Evolutionary conservation across 2,797 vertebrate genomes (phyloP).

Genomic region (Australoheros facetus): DNA sequence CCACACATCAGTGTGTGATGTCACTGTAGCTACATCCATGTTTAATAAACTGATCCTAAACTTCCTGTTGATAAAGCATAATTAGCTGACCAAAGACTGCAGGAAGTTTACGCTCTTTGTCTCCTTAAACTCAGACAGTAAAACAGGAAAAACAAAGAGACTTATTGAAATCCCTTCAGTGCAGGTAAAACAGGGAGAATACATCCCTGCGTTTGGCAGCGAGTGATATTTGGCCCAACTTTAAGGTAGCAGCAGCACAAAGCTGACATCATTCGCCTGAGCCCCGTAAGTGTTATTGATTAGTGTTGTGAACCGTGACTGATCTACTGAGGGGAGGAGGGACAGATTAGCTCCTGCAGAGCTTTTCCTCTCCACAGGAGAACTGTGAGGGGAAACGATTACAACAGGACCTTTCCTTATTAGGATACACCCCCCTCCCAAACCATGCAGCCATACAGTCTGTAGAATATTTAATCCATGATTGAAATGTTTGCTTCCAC

Average conservation of each 20-base stretch:
- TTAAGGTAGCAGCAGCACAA: constrained; percentile 11
- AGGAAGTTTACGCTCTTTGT: background rate
- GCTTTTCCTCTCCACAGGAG: background rate
- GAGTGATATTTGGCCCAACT: constrained; percentile 23
- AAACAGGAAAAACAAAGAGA: background rate
- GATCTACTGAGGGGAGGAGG: constrained; percentile 27
- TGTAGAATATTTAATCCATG: background rate
- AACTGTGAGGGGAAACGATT: background rate
- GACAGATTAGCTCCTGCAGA: background rate
- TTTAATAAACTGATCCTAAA: background rate
- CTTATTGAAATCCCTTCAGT: constrained; percentile 1
- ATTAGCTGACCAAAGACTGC: background rate
- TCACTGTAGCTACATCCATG: background rate
- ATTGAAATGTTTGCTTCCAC: background rate
- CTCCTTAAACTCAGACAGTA: accelerated
- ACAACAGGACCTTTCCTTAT: background rate
- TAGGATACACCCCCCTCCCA: background rate
- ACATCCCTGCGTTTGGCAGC: constrained; percentile 33
- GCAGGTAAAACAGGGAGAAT: constrained; percentile 1
- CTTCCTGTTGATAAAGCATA: background rate
- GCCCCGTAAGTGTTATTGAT: constrained; percentile 47
- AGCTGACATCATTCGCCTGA: constrained; percentile 27
- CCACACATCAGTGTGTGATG: background rate
- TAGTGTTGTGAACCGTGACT: constrained; percentile 41
- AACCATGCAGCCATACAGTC: background rate